These are phyloP conservation scores for Rhysida immarginata DNA, from an alignment of 1,140 invertebrate genomes.

Conservation along the genomic window DNA sequence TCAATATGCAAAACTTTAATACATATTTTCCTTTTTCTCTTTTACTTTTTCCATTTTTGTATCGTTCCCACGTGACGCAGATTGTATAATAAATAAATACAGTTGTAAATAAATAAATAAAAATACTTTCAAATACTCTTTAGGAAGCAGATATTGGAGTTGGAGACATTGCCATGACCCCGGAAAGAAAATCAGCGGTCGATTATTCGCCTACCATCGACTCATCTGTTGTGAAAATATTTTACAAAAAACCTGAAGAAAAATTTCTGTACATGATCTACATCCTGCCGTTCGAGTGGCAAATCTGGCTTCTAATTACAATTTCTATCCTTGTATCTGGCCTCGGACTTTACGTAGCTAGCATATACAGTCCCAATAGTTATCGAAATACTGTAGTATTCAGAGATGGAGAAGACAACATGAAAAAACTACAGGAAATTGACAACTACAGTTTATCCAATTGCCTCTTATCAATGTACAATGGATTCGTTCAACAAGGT, in stretches of 20 bases:
- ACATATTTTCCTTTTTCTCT: no score
- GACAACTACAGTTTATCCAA: neutral
- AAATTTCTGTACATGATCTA: neutral
- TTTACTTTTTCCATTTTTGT: no score
- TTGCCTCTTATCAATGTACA: neutral
- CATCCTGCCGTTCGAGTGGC: neutral
- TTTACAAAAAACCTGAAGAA: neutral
- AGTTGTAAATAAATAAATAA: no score
- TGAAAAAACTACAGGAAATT: neutral
- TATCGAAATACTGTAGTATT: neutral
- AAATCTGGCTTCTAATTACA: neutral
- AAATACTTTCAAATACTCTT: no score
- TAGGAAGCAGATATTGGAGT: conserved; percentile 2
- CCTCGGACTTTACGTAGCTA: neutral
- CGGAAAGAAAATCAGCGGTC: neutral
- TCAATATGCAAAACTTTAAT: no score
- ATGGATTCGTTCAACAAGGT: conserved; percentile 2
- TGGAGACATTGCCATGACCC: neutral
- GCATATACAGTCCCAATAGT: neutral
- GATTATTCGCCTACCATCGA: neutral
- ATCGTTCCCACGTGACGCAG: no score
- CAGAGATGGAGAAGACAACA: neutral
- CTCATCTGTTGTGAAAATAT: neutral
- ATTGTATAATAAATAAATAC: no score
- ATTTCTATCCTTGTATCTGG: neutral